Conservation (phyloP, 2,113 vertebrate genomes). For the Sinocyclocheilus anshuiensis region DNA sequence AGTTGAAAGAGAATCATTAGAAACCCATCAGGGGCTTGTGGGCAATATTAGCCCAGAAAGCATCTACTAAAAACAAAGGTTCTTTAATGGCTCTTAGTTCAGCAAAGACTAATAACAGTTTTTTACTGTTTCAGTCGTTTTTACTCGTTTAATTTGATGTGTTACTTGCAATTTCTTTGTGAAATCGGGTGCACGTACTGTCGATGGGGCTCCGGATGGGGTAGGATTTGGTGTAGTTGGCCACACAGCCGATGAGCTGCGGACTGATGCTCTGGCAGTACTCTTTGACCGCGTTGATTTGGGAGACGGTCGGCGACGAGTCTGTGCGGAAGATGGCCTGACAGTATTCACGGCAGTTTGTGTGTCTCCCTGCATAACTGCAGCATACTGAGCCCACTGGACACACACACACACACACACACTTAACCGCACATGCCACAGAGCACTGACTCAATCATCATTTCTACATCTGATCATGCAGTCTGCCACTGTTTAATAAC, state of each 20-base stretch:
- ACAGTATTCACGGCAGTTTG: conserved; percentile 95
- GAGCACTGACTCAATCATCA: neutral
- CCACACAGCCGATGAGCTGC: conserved; percentile 90
- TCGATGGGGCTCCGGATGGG: conserved; percentile 95
- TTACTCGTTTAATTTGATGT: no score
- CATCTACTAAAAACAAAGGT: no score
- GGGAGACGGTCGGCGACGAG: conserved; percentile 92
- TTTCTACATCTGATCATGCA: neutral
- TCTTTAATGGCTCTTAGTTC: no score
- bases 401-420: conserved; percentile 55
- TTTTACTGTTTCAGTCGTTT: no score
- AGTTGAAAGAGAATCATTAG: no score
- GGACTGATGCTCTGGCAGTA: conserved; percentile 92
- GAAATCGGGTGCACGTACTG: conserved; percentile 78
- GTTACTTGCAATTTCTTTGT: neutral
- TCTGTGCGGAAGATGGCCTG: conserved; percentile 99
- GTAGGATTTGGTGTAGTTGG: conserved; percentile 96
- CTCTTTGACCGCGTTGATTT: conserved; percentile 92
- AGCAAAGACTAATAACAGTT: no score
- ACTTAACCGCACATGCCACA: conserved; percentile 49
- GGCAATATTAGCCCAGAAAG: no score
- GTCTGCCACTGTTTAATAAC: neutral
- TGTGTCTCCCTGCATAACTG: conserved; percentile 93
- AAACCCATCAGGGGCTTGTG: no score
- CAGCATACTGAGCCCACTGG: conserved; percentile 96